Conservation (phyloP, 2,888 invertebrate genomes). For the Polydesmus complanatus region DNA sequence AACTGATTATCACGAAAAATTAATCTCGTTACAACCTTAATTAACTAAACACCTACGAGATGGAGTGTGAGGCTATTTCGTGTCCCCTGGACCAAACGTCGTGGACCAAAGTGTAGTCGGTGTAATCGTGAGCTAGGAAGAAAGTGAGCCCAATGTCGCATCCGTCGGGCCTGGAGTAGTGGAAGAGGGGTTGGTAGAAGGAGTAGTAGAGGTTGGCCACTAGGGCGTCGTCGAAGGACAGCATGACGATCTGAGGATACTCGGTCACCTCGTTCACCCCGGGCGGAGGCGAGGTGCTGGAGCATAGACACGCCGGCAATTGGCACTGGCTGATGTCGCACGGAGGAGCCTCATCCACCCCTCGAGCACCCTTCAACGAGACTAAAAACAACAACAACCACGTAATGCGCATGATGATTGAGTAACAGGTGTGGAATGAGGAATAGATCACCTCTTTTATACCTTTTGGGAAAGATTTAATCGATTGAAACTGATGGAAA, state of each 20-base stretch:
- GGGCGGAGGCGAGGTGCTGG: constrained; percentile 27
- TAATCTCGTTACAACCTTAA: too few relatives aligned
- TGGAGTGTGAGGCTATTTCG: constrained; percentile 22
- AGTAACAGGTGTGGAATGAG: too few relatives aligned
- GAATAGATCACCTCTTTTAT: too few relatives aligned
- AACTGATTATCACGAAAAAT: too few relatives aligned
- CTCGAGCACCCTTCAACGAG: too few relatives aligned
- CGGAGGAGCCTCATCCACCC: too few relatives aligned
- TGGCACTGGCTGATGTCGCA: constrained; percentile 36
- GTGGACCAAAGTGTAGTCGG: constrained; percentile 18
- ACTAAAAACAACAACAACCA: too few relatives aligned
- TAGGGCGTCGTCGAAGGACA: constrained; percentile 26
- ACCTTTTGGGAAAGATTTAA: too few relatives aligned
- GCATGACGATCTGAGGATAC: constrained; percentile 25
- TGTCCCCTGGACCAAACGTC: constrained; percentile 19
- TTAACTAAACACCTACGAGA: constrained; percentile 21
- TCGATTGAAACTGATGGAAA: too few relatives aligned
- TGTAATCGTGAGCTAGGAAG: constrained; percentile 19
- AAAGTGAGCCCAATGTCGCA: constrained; percentile 20
- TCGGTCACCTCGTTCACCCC: constrained; percentile 3
- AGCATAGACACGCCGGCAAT: constrained; percentile 43
- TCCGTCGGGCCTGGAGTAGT: constrained; percentile 17
- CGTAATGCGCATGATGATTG: too few relatives aligned
- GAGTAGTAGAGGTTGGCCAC: constrained; percentile 15
- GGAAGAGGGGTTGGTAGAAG: constrained; percentile 16